Evolutionary conservation across 2,888 invertebrate genomes (phyloP), one percentile per base, ranked within the genome.

Genomic region (Dione juno): DNA sequence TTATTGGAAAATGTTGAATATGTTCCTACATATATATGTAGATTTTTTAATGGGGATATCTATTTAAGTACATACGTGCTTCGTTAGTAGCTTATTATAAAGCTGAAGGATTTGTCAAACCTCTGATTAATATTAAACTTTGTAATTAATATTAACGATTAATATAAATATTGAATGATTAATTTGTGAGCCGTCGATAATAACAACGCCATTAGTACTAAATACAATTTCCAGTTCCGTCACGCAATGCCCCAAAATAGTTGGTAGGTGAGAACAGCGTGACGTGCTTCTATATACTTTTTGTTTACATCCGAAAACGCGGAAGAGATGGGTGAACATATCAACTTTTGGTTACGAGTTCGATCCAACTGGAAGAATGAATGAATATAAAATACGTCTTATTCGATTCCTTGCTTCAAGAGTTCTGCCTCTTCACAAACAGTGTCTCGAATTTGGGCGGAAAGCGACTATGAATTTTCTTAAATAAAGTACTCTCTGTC

Each of bases 191-290:
- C 16, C 28, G 28, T 28, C 28, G 6, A 37, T 21, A 40, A 16
- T n/a, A 40, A 40, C 16, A 37, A 57, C 10, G 11, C 37, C 54
- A 57, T 37, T 40, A n/a, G 16, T 37, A 57, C 6, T 40, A 57
- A 57, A 57, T 57, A 37, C 37, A 10, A n/a, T 54, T 57, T 57
- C n/a, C 16, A 16, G 37, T 37, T 37, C 5, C 16, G 54, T 57
- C 54, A 37, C 37, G 54, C 54, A 37, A 57, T n/a, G n/a, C 2
- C 37, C 16, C 11, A 57, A 37, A 57, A 37, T 57, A 57, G 11
- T 2, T 16, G 3, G 16, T 48, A 48, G 16, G 16, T 48, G 9
- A n/a, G n/a, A n/a, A n/a, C 8, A 6, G 45, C n/a, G 2, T 45
- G n/a, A 45, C 45, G 41, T 41, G 8, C 11, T 41, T 10, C 9